These are phyloP conservation scores for Sarcophaga variegata DNA, from an alignment of 2,888 invertebrate species.

Conservation along the genomic window DNA sequence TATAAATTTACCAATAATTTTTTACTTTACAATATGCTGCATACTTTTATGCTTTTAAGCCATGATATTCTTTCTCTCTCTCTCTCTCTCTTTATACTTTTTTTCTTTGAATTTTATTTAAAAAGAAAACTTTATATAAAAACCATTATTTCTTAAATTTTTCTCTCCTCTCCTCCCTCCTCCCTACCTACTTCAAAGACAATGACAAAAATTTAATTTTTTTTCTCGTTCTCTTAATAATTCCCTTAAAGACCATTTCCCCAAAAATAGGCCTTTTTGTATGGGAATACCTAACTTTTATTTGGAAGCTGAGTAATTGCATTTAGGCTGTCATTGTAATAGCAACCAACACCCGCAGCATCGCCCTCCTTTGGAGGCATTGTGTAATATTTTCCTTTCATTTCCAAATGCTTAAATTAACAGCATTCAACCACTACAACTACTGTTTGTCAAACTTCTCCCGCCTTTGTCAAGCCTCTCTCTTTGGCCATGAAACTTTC, in stretches of 20 bases:
- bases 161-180: neutral
- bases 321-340: neutral
- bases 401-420: neutral
- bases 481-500: neutral
- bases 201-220: conserved; percentile 29
- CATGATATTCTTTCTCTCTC: too few species aligned
- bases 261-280: neutral
- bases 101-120: too few species aligned
- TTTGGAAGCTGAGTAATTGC: conserved; percentile 5
- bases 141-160: neutral
- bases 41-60: too few species aligned
- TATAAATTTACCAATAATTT: too few species aligned
- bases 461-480: neutral
- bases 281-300: neutral
- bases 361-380: too few species aligned
- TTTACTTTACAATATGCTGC: neutral
- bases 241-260: neutral
- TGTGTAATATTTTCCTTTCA: neutral
- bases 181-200: conserved; percentile 16
- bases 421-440: too few species aligned
- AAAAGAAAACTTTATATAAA: neutral
- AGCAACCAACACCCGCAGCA: too few species aligned
- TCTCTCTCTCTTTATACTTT: too few species aligned
- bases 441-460: neutral
- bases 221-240: neutral